Evolutionary conservation across 2,888 invertebrate species (phyloP), one percentile per base, ranked within the genome.

Genomic region (Punctoribates punctum): DNA sequence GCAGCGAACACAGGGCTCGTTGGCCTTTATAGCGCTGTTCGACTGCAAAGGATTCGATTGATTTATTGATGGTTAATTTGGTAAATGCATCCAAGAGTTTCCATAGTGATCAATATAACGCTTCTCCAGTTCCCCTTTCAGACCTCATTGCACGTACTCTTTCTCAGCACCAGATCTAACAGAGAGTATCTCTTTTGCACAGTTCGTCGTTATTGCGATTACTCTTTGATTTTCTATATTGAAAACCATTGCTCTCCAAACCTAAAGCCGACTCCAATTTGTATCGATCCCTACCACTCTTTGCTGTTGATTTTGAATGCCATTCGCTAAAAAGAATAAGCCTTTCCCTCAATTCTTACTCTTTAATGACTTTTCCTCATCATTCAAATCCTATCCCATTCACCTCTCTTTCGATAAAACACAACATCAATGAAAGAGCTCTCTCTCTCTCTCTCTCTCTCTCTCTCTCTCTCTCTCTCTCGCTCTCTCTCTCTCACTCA

Each of bases 21-120:
- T 65, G 65, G 65, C 34, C 65, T 65, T 29, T 29, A 27, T 4
- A 65, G 27, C 13, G 15, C 34, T 51, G 4, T 17, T n/a, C n/a
- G 20, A 60, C 2, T 6, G 5, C 11, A 27, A n/a, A n/a, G n/a
- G 65, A 6, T 75, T 75, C 77, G 78, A 79, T 79, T 79, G 79
- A 79, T 79, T 79, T 79, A 79, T 79, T 78, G 79, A 79, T 78
- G 75, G 79, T 79, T 79, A 79, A 79, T 79, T 79, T 79, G 78
- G 79, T 77, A 79, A 79, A 79, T 79, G 79, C 77, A 79, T 65
- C 65, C 34, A 34, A 78, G 75, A 75, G 79, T 79, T 79, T 74
- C 79, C 77, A 79, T 79, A 77, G 79, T 73, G 62, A 79, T 65
- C 65, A 65, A 65, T 65, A 78, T 75, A 75, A 76, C 76, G 62